phyloP scores from a whole-genome alignment of 2,113 vertebrate genomes.

The Charina bottae region DNA sequence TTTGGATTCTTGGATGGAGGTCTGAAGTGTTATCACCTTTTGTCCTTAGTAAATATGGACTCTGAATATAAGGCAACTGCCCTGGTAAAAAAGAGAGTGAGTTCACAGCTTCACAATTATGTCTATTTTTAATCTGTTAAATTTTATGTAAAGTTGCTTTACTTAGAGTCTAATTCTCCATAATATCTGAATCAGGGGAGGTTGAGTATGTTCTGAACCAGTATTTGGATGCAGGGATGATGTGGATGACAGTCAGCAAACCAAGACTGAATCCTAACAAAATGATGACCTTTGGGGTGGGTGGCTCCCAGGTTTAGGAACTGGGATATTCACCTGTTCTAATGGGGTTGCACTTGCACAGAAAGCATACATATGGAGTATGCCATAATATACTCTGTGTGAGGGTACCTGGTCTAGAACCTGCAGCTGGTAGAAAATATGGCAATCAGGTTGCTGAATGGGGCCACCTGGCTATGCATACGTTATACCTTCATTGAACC shows the following conservation, averaged over 20 bases:
- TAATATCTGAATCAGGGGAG: background rate
- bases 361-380: background rate
- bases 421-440: background rate
- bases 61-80: background rate
- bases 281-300: background rate
- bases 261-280: background rate
- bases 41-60: background rate
- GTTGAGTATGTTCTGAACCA: background rate
- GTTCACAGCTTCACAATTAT: background rate
- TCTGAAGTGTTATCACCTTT: background rate
- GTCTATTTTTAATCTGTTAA: background rate
- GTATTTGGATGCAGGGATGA: background rate
- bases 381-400: background rate
- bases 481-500: background rate
- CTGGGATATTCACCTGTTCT: background rate
- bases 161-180: background rate
- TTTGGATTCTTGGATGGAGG: background rate
- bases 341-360: background rate
- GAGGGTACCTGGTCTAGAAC: background rate
- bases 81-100: background rate
- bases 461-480: background rate
- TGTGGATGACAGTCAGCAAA: background rate
- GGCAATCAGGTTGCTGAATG: background rate
- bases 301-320: background rate
- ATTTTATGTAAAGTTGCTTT: background rate